Evolutionary conservation across 1,140 invertebrate species (phyloP), one percentile per base, ranked within the genome.

Genomic region (Physella acuta): DNA sequence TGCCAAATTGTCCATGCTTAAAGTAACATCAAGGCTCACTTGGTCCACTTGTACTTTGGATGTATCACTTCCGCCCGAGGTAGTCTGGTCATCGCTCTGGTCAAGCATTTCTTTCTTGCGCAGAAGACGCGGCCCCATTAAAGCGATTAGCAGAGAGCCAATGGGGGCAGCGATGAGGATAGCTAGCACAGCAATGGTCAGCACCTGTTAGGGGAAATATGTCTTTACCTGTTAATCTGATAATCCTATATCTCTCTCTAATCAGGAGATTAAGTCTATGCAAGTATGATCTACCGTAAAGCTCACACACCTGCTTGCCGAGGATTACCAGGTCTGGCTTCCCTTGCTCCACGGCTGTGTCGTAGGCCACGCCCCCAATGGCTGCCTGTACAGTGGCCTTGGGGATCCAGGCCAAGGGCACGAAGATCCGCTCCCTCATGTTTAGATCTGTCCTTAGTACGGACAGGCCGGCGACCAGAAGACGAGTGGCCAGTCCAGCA

Each of bases 161-260:
- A 94, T 86, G 0, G 95, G 95, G 0, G 95, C 95, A 0, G 94
- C 95, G 59, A 97, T 84, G 0, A 97, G 86, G 63, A 98, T 97
- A 11, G 93, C 93, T 64, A 97, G 85, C 11, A 97, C 91, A 5
- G 90, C 89, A 44, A 91, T 86, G 20, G 90, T 89, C 52, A 92
- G 81, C 44, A 92, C 83, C 80, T 90, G 85, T 11, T 53, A 53
- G 49, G 4, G 60, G 26, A 58, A 11, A 24, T 8, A 55, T n/a
- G n/a, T n/a, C n/a, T n/a, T n/a, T n/a, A n/a, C n/a, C n/a, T n/a
- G n/a, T n/a, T n/a, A n/a, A n/a, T n/a, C n/a, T n/a, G n/a, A n/a
- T n/a, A n/a, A n/a, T n/a, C n/a, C n/a, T n/a, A n/a, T n/a, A n/a
- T n/a, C n/a, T n/a, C n/a, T n/a, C n/a, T n/a, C n/a, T n/a, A n/a